Evolutionary conservation across 2,113 vertebrate genomes (phyloP).

Genomic region (cattle (Bos taurus)): DNA sequence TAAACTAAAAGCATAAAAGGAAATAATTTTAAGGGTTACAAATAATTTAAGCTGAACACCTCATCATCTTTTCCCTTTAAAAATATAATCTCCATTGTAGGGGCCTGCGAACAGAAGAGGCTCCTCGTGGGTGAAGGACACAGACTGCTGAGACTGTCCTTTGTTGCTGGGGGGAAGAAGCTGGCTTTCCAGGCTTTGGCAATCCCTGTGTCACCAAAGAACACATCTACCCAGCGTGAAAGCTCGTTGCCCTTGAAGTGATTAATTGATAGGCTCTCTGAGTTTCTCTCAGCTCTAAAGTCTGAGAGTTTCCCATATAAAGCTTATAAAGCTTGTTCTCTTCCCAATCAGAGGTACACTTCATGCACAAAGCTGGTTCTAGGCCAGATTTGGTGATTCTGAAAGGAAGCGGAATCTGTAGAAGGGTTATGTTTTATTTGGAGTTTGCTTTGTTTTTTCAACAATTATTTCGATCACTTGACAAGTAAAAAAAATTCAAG

Average conservation of each 20-base stretch:
- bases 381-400: background rate
- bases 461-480: conserved; percentile 15
- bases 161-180: background rate
- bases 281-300: background rate
- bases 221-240: fast-evolving
- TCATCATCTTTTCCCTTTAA: background rate
- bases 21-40: conserved; percentile 34
- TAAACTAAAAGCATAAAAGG: conserved; percentile 27
- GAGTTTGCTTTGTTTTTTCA: background rate
- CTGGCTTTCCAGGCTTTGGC: background rate
- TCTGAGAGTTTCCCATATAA: background rate
- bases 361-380: background rate
- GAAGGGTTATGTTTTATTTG: background rate
- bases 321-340: background rate
- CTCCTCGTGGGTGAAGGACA: background rate
- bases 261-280: background rate
- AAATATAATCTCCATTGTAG: background rate
- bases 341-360: background rate
- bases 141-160: background rate
- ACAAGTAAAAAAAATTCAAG: background rate
- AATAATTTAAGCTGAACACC: background rate
- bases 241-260: background rate
- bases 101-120: background rate
- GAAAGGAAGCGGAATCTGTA: background rate
- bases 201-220: background rate